These are phyloP conservation scores for Porites lobata DNA, from an alignment of 92 coral and sea anemone genomes.

Conservation along the genomic window DNA sequence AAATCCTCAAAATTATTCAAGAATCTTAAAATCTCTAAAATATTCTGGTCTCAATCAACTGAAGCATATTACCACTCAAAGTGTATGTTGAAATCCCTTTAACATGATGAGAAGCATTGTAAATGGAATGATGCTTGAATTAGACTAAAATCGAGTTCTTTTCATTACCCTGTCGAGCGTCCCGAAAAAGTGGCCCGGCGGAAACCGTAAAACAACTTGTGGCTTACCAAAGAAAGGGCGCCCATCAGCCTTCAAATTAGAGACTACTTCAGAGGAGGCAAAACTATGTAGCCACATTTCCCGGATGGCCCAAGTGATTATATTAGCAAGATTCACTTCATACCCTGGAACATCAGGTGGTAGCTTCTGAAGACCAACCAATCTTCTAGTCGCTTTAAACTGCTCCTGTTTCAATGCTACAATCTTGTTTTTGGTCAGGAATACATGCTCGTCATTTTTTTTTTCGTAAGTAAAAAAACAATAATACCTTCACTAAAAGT, in stretches of 20 bases:
- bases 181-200: no score
- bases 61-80: no score
- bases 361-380: conserved; percentile 14
- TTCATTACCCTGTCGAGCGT: no score
- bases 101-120: no score
- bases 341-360: conserved; percentile 15
- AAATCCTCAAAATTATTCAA: no score
- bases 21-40: no score
- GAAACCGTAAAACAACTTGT: background rate
- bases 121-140: no score
- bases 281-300: conserved; percentile 10
- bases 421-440: conserved; percentile 14
- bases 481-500: background rate
- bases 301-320: conserved; percentile 12
- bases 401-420: conserved; percentile 15
- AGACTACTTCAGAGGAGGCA: conserved; percentile 6
- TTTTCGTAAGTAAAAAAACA: background rate
- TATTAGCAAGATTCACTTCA: conserved; percentile 20
- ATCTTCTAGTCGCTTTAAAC: conserved; percentile 15
- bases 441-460: conserved; percentile 2
- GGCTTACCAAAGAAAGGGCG: conserved; percentile 29
- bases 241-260: conserved; percentile 21
- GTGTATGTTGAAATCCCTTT: no score
- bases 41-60: no score
- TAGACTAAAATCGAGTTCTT: no score